Conservation (phyloP, 2,888 invertebrate genomes). For the Netelia virgata region DNA sequence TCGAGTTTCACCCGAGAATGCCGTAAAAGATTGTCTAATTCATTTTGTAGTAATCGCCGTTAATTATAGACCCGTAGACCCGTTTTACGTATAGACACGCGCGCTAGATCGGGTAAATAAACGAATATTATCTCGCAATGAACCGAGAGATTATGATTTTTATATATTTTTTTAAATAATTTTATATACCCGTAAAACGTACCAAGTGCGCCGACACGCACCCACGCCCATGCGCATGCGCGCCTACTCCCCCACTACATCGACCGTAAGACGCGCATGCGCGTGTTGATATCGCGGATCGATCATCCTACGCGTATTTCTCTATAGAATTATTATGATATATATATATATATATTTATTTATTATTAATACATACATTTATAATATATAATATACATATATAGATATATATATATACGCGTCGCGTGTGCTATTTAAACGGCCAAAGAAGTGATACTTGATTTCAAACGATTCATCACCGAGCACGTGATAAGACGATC, state of each 20-base stretch:
- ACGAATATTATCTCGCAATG: slow-evolving; percentile 11
- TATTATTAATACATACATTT: too few species aligned
- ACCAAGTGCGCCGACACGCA: too few species aligned
- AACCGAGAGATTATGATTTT: background rate
- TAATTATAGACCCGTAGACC: slow-evolving; percentile 3
- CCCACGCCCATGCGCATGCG: too few species aligned
- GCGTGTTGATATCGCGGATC: slow-evolving; percentile 24
- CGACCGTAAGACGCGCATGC: background rate
- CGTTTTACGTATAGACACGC: background rate
- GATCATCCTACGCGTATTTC: slow-evolving; percentile 43
- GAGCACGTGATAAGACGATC: background rate
- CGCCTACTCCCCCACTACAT: background rate
- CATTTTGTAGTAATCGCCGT: slow-evolving; percentile 27
- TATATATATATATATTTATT: too few species aligned
- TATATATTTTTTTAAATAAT: too few species aligned
- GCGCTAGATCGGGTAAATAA: slow-evolving; percentile 32
- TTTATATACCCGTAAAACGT: too few species aligned
- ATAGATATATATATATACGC: background rate
- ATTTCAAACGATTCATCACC: slow-evolving; percentile 59
- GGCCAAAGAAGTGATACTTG: slow-evolving; percentile 31
- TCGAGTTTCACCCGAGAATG: background rate
- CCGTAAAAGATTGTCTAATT: slow-evolving; percentile 19
- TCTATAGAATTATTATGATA: slow-evolving; percentile 29
- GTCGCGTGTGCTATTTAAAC: slow-evolving; percentile 46
- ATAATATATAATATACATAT: too few species aligned